Conservation (phyloP, 1,140 invertebrate genomes). For the Arion vulgaris region DNA sequence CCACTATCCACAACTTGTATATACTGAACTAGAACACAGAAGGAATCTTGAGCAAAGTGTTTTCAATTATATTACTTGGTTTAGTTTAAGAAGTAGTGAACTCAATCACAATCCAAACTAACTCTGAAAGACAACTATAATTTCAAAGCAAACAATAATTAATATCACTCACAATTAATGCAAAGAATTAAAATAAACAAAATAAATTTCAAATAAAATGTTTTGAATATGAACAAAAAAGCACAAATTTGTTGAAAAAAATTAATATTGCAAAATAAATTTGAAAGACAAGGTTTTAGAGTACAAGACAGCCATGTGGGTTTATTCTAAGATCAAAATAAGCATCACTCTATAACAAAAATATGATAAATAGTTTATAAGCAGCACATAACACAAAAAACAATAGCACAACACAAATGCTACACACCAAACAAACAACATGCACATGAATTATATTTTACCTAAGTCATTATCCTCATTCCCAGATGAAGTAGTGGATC, state of each 20-base stretch:
- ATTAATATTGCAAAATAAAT: background rate
- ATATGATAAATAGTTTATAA: background rate
- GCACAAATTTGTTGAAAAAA: background rate
- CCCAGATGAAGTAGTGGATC: constrained; percentile 3
- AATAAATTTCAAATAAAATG: too few species aligned
- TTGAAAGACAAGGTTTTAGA: background rate
- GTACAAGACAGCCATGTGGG: background rate
- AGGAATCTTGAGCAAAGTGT: too few species aligned
- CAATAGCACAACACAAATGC: background rate
- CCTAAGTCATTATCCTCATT: constrained; percentile 9
- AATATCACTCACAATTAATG: too few species aligned
- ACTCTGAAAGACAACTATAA: too few species aligned
- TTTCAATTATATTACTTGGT: too few species aligned
- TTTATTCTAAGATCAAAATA: background rate
- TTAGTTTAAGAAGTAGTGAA: too few species aligned
- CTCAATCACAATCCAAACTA: too few species aligned
- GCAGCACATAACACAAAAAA: constrained; percentile 7
- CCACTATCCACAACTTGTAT: background rate
- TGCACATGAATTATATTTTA: background rate
- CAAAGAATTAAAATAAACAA: too few species aligned
- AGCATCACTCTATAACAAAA: background rate
- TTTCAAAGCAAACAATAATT: too few species aligned
- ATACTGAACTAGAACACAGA: background rate
- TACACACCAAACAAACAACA: background rate
- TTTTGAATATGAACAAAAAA: too few species aligned